Evolutionary conservation across 2,797 vertebrate genomes (phyloP), one percentile per base, ranked within the genome.

Genomic region (Parauchenoglanis punctatus): DNA sequence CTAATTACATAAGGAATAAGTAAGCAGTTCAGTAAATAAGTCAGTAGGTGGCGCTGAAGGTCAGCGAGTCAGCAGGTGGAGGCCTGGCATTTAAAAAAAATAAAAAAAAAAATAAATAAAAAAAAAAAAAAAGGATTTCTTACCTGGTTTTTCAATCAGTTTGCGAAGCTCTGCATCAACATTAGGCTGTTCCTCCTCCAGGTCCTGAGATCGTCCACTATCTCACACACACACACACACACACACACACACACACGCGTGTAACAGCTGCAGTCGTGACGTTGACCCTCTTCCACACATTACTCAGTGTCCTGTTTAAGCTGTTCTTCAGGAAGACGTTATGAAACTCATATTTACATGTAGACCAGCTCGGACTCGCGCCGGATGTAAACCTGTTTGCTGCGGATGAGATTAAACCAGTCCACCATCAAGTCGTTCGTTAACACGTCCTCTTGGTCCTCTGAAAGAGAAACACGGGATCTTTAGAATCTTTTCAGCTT

Each of bases 351-450:
- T 44, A 93, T 97, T 96, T 92, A 99, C 98, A 97, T 96, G 95
- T 99, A 97, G 93, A 98, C 98, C 85, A 99, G 96, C 90, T 99
- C 98, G 0, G 98, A 99, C 88, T 99, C 98, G 52, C 96, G 95
- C 81, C 98, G 95, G 91, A 99, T 95, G 91, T 97, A 95, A 88
- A 97, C 92, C 94, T 99, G 98, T 84, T 99, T 99, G 93, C 97
- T 96, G 25, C 97, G 96, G 94, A 99, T 98, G 85, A 99, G 95
- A 92, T 88, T 96, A 95, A 99, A 99, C 98, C 98, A 99, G 23
- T 97, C 97, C 73, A 97, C 97, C 97, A 99, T 98, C 88, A 99
- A 94, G 58, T 93, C 94, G 46, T 96, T 92, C 92, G 91, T 94
- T 86, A 94, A n/a, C 6, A 92, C 88, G 23, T 99, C 97, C 83